Evolutionary conservation across 1,140 invertebrate species (phyloP), one percentile per base, ranked within the genome.

Genomic region (Conus ventricosus): DNA sequence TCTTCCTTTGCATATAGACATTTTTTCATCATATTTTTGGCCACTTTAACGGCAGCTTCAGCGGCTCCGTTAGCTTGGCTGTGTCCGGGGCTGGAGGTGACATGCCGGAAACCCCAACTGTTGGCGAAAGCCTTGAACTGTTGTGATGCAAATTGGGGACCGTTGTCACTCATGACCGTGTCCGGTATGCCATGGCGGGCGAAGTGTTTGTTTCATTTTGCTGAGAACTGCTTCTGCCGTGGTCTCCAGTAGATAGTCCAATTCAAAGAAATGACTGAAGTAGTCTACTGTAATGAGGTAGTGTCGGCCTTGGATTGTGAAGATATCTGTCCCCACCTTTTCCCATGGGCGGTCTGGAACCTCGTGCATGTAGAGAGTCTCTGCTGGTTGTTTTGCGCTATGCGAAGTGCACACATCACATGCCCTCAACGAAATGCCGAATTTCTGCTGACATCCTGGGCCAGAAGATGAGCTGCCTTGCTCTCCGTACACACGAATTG

Each of bases 21-120:
- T 87, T 91, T 91, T 15, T 84, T 90, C 75, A 93, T 87, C 67
- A 92, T 83, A 20, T 84, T 75, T 81, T 93, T 92, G n/a, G n/a
- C n/a, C n/a, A n/a, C n/a, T 39, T 39, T 39, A 7, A 92, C 88
- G 20, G 90, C 89, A 23, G 88, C 81, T 89, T 92, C 91, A 0
- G 89, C 92, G 82, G 90, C 90, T 67, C 89, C 92, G 39, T 92
- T 92, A 25, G 83, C 83, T 67, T 91, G 81, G 39, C 39, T 84
- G 81, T 90, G 88, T 27, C 85, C 78, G 8, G 90, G 92, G 17
- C 88, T 88, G 13, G 90, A 85, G 4, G 63, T 89, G 39, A 39
- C 39, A 39, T 39, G 39, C 39, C 39, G 39, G 39, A 39, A 39
- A 39, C 39, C 39, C 60, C 17, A 20, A 11, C 10, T 39, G 25